These are phyloP conservation scores for Bovichtus variegatus DNA, from an alignment of 2,797 vertebrate species.

Conservation along the genomic window DNA sequence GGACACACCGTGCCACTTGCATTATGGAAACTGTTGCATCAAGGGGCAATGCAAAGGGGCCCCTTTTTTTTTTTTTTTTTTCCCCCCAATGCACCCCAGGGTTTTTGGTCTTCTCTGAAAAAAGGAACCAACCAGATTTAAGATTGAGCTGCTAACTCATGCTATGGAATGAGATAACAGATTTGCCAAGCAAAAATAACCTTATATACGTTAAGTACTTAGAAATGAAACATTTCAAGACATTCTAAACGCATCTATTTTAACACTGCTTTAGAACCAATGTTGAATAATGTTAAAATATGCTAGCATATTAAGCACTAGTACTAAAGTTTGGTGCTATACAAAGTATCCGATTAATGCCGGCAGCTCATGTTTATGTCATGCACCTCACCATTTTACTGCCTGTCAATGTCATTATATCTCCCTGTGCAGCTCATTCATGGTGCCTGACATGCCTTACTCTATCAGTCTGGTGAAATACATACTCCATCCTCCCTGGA, in stretches of 20 bases:
- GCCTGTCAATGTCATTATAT: conserved; percentile 74
- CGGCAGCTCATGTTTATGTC: conserved; percentile 61
- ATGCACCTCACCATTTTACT: conserved; percentile 64
- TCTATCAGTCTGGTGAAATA: conserved; percentile 48
- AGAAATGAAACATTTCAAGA: not conserved
- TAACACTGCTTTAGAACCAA: not conserved
- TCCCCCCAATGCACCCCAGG: conserved; percentile 62
- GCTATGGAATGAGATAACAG: conserved; percentile 66
- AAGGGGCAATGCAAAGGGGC: conserved; percentile 76
- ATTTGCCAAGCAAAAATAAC: conserved; percentile 38
- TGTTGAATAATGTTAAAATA: conserved; percentile 1
- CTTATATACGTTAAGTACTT: not conserved
- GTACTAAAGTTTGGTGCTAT: conserved; percentile 21
- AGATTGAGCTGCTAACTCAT: conserved; percentile 67
- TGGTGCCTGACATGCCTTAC: conserved; percentile 57
- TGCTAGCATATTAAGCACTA: conserved; percentile 3
- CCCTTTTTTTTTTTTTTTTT: conserved; percentile 68
- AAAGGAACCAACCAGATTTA: conserved; percentile 57
- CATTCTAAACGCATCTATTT: not conserved
- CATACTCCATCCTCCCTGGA: conserved; percentile 43
- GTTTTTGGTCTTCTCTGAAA: conserved; percentile 61
- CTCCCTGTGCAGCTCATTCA: conserved; percentile 54
- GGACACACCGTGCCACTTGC: conserved; percentile 88
- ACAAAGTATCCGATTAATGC: conserved; percentile 46
- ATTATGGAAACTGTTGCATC: conserved; percentile 86